phyloP scores from a whole-genome alignment of 2,797 vertebrate species.

The Coracias cyanogaster region DNA sequence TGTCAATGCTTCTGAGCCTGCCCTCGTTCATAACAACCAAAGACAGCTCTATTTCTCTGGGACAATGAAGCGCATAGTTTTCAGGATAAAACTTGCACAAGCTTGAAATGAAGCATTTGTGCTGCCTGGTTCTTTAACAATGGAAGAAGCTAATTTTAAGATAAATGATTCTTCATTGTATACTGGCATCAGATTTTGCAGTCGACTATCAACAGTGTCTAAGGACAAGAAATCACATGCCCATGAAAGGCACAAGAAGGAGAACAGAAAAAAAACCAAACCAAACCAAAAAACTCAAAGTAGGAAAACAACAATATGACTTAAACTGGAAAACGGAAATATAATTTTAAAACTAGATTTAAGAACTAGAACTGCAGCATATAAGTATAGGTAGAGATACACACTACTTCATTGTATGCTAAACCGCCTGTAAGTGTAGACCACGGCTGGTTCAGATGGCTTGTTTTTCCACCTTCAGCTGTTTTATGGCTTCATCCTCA shows the following conservation, averaged over 20 bases:
- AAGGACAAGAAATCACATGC: constrained; percentile 41
- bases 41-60: constrained; percentile 60
- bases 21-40: constrained; percentile 22
- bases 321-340: neutral
- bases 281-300: neutral
- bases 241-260: neutral
- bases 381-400: neutral
- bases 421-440: neutral
- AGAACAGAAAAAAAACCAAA: neutral
- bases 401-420: neutral
- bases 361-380: neutral
- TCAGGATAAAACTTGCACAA: constrained; percentile 69
- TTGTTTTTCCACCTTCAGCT: neutral
- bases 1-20: constrained; percentile 48
- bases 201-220: neutral
- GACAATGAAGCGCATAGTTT: constrained; percentile 70
- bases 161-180: constrained; percentile 23
- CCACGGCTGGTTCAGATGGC: neutral
- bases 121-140: constrained; percentile 52
- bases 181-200: neutral
- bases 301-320: neutral
- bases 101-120: constrained; percentile 65
- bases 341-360: neutral
- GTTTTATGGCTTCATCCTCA: neutral
- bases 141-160: constrained; percentile 52